A percentile compares a stretch with the other conserved stretches of the same genome.
phyloP scores from a whole-genome alignment of 2,797 vertebrate genomes.

The Otolemur crassicaudatus region DNA sequence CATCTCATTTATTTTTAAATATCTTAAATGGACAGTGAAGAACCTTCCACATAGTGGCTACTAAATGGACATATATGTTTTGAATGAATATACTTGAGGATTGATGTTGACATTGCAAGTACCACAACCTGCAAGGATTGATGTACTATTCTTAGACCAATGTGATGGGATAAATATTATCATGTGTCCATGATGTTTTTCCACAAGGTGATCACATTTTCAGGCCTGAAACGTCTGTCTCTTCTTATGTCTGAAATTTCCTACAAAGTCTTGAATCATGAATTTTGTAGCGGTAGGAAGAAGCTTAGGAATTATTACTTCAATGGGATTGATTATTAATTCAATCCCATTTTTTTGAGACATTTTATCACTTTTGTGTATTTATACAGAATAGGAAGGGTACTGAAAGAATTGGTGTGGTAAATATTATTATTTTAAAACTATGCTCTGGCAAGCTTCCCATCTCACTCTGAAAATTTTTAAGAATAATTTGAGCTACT shows the following conservation, averaged over 20 bases:
- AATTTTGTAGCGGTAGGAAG: background rate
- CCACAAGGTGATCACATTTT: background rate
- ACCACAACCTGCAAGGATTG: background rate
- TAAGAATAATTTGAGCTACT: background rate
- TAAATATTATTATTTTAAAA: slow-evolving; percentile 44
- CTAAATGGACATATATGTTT: background rate
- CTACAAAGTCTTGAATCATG: background rate
- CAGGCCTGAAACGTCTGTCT: background rate
- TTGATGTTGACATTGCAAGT: background rate
- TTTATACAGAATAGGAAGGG: background rate
- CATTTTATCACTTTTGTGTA: background rate
- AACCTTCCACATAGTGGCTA: background rate
- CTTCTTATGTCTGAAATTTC: slow-evolving; percentile 15
- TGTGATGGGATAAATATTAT: slow-evolving; percentile 39
- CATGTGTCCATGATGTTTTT: background rate
- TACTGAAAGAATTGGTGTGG: background rate
- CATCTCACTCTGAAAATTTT: background rate
- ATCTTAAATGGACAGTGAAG: background rate
- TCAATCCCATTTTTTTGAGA: background rate
- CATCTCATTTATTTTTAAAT: slow-evolving; percentile 36
- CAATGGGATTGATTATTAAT: background rate
- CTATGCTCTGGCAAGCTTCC: slow-evolving; percentile 21
- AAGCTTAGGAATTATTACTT: background rate
- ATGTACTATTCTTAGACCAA: background rate
- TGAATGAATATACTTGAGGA: background rate